These are phyloP conservation scores for Zophobas atratus DNA, from an alignment of 1,140 invertebrate species.

Conservation along the genomic window DNA sequence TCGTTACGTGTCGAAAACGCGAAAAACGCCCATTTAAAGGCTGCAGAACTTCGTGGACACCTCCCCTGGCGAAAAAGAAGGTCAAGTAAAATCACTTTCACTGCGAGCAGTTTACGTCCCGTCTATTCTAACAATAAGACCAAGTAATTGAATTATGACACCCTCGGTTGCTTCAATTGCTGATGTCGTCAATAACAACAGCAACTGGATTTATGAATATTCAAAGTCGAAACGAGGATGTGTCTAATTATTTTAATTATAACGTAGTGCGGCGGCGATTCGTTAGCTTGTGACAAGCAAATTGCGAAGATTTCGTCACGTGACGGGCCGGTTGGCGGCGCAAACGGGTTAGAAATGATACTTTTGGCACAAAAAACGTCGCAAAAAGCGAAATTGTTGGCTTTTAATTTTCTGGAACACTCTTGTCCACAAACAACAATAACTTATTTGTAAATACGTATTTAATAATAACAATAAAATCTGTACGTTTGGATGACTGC, in stretches of 20 bases:
- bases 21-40: no score
- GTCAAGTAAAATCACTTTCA: conserved; percentile 26
- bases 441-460: no score
- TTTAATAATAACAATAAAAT: no score
- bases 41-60: background rate
- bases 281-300: conserved; percentile 22
- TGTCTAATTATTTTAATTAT: conserved; percentile 41
- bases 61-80: conserved; percentile 16
- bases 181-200: background rate
- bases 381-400: background rate
- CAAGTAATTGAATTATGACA: background rate
- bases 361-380: no score
- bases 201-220: conserved; percentile 23
- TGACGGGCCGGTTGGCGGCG: background rate
- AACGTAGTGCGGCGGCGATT: conserved; percentile 9
- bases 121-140: conserved; percentile 7
- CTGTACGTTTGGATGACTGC: no score
- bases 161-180: background rate
- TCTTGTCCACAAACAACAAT: background rate
- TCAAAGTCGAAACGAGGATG: conserved; percentile 40
- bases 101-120: conserved; percentile 6
- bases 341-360: no score
- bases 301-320: conserved; percentile 21
- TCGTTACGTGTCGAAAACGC: no score
- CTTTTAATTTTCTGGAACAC: background rate